Base-by-base conservation (phyloP, 2,113 vertebrate species). In the Mastomys coucha region DNA sequence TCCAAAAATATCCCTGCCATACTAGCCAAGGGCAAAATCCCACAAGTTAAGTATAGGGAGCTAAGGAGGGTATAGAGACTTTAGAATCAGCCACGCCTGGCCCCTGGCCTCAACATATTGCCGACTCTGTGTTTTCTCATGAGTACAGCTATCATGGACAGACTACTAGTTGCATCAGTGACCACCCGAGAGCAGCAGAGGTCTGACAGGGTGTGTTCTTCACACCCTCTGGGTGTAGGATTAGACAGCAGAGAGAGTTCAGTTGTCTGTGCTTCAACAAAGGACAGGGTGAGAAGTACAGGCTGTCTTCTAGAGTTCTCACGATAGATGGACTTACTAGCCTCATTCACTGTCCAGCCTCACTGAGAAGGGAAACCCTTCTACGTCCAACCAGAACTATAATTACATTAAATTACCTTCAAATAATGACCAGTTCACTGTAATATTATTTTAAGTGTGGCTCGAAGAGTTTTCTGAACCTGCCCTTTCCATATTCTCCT, bases 1-100 rank as follows among this genome's bases (percentile, higher is more conserved):
- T 94, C 53, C 56, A 87, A 94, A 97, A 97, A 91, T 91, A 89
- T 78, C 95, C 87, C 65, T 77, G 39, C 49, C 87, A 67, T 28
- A 63, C 22, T 58, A 91, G 81, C 67, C 7, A 4, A 73, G 53
- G 58, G 85, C 88, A 49, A 89, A 81, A 81, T n/a, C 65, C 60
- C 63, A 87, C 26, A 90, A 88, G 19, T 60, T 70, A 85, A 91
- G 28, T 69, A 12, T 5, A 91, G 63, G 33, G 12, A 89, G 20
- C 53, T 63, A 33, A 16, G 10, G 51, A 92, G 89, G 75, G 72
- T 63, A 65, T 4, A 24, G n/a, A 60, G 9, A 33, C 10, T 93
- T 86, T 93, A 76, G 60, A 84, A 92, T 88, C 58, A 81, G 36
- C 31, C 56, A 80, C 51, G 60, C 20, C 5, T 12, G 22, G 19